phyloP scores from a whole-genome alignment of 2,797 vertebrate species.

The Todus mexicanus region DNA sequence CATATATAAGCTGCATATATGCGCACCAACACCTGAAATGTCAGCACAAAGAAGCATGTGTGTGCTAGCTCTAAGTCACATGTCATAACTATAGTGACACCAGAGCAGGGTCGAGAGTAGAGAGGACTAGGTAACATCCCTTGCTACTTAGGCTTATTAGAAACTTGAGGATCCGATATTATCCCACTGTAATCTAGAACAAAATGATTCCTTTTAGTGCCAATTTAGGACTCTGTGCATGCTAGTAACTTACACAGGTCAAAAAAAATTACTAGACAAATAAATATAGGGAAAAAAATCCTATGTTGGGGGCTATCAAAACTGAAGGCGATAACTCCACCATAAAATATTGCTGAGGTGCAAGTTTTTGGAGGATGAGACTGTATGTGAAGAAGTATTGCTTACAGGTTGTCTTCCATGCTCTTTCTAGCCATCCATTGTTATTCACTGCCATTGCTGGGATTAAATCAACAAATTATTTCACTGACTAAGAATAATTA shows the following conservation, averaged over 20 bases:
- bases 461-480: background rate
- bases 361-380: background rate
- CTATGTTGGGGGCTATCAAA: background rate
- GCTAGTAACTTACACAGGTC: background rate
- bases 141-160: background rate
- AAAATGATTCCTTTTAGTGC: background rate
- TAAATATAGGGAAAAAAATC: background rate
- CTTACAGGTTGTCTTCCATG: background rate
- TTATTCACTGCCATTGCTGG: background rate
- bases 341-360: background rate
- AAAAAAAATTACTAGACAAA: background rate
- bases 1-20: background rate
- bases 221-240: background rate
- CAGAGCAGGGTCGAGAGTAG: background rate
- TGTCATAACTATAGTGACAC: background rate
- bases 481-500: background rate
- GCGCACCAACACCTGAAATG: background rate
- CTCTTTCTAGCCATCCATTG: background rate
- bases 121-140: background rate
- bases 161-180: background rate
- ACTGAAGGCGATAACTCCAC: background rate
- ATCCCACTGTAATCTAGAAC: background rate
- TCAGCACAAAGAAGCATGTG: background rate
- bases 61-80: background rate
- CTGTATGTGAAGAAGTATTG: fast-evolving